phyloP scores from a whole-genome alignment of 2,888 invertebrate species.

The Lasioglossum villosulum region DNA sequence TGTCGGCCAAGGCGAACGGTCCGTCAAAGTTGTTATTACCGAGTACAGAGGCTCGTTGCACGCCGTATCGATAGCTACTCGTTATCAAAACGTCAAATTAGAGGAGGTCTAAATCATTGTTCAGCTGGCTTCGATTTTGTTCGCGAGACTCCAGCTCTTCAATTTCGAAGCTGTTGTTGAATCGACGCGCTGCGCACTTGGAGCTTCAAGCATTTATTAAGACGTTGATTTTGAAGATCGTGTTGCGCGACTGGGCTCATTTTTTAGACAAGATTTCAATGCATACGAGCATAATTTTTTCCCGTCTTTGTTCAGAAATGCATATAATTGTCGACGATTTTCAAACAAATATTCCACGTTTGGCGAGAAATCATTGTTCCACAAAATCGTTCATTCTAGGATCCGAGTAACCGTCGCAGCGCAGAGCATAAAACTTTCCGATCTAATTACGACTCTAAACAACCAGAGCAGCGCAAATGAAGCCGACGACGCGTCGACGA shows the following conservation, averaged over 20 bases:
- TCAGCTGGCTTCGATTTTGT: neutral
- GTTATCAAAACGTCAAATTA: neutral
- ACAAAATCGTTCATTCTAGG: too few species aligned
- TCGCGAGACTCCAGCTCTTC: too few species aligned
- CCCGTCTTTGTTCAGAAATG: neutral
- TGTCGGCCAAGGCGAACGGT: slow-evolving; percentile 1
- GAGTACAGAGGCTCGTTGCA: neutral
- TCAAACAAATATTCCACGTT: too few species aligned
- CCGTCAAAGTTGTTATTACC: neutral
- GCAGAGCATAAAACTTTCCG: neutral
- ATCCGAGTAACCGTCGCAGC: too few species aligned
- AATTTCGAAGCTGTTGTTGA: neutral
- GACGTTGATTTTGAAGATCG: neutral
- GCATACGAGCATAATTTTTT: neutral
- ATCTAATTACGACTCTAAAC: neutral
- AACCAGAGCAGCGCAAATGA: neutral
- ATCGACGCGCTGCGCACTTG: neutral
- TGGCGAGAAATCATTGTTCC: too few species aligned
- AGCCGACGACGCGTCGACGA: neutral
- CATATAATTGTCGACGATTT: too few species aligned
- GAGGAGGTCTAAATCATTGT: neutral
- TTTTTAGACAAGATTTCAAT: neutral
- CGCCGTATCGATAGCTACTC: neutral
- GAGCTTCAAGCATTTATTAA: neutral
- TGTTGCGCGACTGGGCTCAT: neutral